phyloP scores from a whole-genome alignment of 2,888 invertebrate genomes.

The Microctonus hyperodae region DNA sequence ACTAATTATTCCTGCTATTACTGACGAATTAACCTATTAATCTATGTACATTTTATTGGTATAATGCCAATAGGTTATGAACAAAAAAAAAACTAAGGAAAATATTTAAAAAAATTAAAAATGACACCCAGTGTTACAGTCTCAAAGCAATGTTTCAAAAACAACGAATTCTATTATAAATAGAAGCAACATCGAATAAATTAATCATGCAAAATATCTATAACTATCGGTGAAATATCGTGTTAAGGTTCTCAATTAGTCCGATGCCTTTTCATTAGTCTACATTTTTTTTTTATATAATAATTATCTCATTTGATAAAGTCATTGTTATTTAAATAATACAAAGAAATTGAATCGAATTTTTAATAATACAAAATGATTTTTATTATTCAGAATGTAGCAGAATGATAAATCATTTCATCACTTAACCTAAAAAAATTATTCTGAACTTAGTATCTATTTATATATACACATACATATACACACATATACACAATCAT shows the following conservation, averaged over 20 bases:
- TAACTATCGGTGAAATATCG: slow-evolving; percentile 26
- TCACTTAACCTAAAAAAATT: slow-evolving; percentile 49
- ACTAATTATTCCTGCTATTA: slow-evolving; percentile 15
- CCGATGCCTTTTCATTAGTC: slow-evolving; percentile 16
- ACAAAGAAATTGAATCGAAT: not conserved
- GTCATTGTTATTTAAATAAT: slow-evolving; percentile 22
- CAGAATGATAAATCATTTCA: slow-evolving; percentile 45
- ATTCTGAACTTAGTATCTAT: slow-evolving; percentile 12
- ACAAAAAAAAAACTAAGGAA: slow-evolving; percentile 47
- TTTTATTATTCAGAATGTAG: too few relatives aligned
- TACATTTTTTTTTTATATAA: not conserved
- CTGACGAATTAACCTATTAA: slow-evolving; percentile 41
- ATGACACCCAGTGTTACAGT: slow-evolving; percentile 47
- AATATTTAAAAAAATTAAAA: slow-evolving; percentile 41
- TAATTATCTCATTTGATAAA: not conserved
- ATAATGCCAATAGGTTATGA: slow-evolving; percentile 55
- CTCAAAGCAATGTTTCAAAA: slow-evolving; percentile 63
- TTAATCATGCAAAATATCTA: slow-evolving; percentile 29
- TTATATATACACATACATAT: not conserved
- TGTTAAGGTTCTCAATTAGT: slow-evolving; percentile 17
- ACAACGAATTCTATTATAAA: slow-evolving; percentile 62
- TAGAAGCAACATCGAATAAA: slow-evolving; percentile 50
- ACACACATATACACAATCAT: too few relatives aligned
- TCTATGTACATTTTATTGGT: slow-evolving; percentile 49
- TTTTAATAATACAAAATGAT: slow-evolving; percentile 47